Conservation (phyloP, 2,888 invertebrate species). For the Tupiocoris notatus region DNA sequence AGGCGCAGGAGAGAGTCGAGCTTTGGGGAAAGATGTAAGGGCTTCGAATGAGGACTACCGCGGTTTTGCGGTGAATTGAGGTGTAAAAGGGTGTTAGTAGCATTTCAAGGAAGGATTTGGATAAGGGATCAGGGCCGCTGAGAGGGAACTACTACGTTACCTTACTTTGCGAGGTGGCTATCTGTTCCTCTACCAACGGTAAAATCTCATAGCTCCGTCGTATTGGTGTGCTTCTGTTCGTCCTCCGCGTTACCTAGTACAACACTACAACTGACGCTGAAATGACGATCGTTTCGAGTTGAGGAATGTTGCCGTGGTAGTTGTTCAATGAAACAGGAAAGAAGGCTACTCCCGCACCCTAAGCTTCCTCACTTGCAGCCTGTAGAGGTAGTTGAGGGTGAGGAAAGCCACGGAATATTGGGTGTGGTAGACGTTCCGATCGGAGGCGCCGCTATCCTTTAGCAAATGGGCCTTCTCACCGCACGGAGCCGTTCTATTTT, state of each 20-base stretch:
- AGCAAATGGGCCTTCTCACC: conserved; percentile 18
- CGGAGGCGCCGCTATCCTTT: conserved; percentile 16
- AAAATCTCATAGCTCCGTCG: not conserved
- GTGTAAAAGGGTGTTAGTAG: conserved; percentile 35
- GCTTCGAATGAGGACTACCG: conserved; percentile 17
- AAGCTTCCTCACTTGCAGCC: no score
- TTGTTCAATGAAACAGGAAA: conserved; percentile 20
- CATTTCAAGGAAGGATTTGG: conserved; percentile 37
- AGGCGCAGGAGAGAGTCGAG: not conserved
- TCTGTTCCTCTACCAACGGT: not conserved
- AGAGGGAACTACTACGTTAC: not conserved
- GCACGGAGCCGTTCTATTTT: conserved; percentile 13
- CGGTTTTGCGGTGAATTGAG: conserved; percentile 35
- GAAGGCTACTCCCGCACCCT: no score
- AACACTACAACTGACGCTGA: no score
- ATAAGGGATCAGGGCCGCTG: conserved; percentile 23
- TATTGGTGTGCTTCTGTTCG: not conserved
- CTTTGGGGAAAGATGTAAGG: not conserved
- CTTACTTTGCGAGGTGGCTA: not conserved
- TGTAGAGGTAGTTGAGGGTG: not conserved
- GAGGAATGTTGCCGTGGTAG: not conserved
- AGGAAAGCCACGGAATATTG: not conserved
- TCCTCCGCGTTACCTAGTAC: not conserved
- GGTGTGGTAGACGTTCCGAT: not conserved
- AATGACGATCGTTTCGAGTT: no score